A percentile compares a stretch with the other conserved stretches of the same genome.
Evolutionary conservation across 2,797 vertebrate species (phyloP).

Genomic region (Falco novaeseelandiae): DNA sequence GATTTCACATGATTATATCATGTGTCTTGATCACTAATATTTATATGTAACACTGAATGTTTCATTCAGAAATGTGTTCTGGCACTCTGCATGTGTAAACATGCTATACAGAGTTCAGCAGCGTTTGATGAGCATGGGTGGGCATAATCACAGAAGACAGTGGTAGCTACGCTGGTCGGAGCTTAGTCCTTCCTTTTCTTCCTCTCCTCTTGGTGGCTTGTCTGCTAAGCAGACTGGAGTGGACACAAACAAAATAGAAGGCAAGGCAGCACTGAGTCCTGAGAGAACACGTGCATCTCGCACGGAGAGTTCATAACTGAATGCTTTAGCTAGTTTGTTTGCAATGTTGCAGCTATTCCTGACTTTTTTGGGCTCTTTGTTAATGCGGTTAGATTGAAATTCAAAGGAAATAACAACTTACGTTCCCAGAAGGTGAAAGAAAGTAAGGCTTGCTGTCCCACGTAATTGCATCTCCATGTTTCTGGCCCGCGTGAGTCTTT

Average conservation of each 20-base stretch:
- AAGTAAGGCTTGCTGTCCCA: not conserved
- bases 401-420: slow-evolving; percentile 15
- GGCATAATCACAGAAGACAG: not conserved
- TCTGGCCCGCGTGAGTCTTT: not conserved
- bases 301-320: not conserved
- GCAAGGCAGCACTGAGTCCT: not conserved
- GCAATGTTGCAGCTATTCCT: not conserved
- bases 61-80: slow-evolving; percentile 22
- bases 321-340: not conserved
- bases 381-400: not conserved
- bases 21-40: not conserved
- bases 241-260: not conserved
- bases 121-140: not conserved
- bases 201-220: not conserved
- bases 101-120: not conserved
- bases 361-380: not conserved
- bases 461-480: not conserved
- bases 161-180: not conserved
- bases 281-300: not conserved
- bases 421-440: not conserved
- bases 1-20: not conserved
- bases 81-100: not conserved
- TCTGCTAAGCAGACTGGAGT: not conserved
- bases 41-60: not conserved
- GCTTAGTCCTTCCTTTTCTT: not conserved